These are phyloP conservation scores for Urechis unicinctus DNA, from an alignment of 2,888 invertebrate genomes.

Conservation along the genomic window DNA sequence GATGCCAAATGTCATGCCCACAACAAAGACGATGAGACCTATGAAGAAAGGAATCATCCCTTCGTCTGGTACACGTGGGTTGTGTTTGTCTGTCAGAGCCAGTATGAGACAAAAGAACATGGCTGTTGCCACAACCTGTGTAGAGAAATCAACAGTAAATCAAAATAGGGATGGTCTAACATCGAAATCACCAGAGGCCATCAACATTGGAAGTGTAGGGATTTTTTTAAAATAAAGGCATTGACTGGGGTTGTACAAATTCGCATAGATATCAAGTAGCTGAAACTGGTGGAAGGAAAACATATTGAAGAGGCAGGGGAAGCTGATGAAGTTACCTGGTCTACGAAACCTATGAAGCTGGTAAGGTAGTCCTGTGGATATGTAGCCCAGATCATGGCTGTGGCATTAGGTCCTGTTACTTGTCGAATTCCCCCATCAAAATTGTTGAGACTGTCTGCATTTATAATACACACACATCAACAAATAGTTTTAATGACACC, in stretches of 20 bases:
- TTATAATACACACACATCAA: no score
- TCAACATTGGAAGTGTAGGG: no score
- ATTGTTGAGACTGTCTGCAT: constrained; percentile 37
- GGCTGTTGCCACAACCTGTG: constrained; percentile 52
- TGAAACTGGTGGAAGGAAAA: no score
- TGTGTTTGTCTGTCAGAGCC: constrained; percentile 52
- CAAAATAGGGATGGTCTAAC: no score
- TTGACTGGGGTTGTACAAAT: no score
- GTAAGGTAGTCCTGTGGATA: constrained; percentile 52
- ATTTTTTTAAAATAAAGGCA: no score
- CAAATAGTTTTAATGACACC: no score
- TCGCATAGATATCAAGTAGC: no score
- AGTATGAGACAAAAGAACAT: constrained; percentile 52
- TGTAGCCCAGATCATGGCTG: constrained; percentile 56
- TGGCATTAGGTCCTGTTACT: constrained; percentile 40
- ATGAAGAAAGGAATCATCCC: constrained; percentile 49
- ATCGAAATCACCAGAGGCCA: no score
- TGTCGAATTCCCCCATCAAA: constrained; percentile 46
- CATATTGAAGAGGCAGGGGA: no score
- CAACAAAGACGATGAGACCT: constrained; percentile 50
- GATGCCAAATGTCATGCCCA: constrained; percentile 54
- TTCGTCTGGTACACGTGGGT: constrained; percentile 48
- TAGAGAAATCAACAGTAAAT: no score
- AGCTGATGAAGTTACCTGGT: no score
- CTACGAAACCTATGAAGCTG: constrained; percentile 48